Conservation (phyloP, 2,888 invertebrate species). For the Synanthedon tipuliformis region DNA sequence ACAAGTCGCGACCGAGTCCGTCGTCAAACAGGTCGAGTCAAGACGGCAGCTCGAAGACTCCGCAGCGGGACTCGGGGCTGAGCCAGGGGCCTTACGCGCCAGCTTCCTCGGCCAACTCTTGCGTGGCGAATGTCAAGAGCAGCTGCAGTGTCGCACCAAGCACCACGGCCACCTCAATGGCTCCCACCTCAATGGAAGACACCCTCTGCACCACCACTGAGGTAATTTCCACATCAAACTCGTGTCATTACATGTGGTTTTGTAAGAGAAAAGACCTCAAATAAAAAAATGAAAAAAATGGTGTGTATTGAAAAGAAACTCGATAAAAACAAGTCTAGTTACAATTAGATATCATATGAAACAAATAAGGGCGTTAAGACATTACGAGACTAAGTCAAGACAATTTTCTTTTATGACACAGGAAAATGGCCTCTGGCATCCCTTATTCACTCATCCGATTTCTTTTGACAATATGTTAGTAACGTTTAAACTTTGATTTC, state of each 20-base stretch:
- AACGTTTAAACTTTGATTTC: conserved; percentile 9
- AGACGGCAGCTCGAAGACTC: conserved; percentile 57
- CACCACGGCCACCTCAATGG: conserved; percentile 25
- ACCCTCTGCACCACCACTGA: conserved; percentile 38
- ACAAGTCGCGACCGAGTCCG: conserved; percentile 65
- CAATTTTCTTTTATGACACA: no score
- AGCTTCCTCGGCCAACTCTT: conserved; percentile 32
- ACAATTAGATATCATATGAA: no score
- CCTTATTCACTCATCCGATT: no score
- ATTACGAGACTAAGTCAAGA: no score
- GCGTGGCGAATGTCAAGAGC: conserved; percentile 35
- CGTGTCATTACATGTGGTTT: no score
- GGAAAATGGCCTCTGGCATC: no score
- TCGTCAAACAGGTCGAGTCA: conserved; percentile 60
- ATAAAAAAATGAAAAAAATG: no score
- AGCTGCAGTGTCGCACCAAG: conserved; percentile 36
- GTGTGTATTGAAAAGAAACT: no score
- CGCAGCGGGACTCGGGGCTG: conserved; percentile 42
- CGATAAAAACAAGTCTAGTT: no score
- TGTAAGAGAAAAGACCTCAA: no score
- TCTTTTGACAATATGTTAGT: background rate
- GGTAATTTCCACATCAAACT: conserved; percentile 14
- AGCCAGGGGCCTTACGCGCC: conserved; percentile 60
- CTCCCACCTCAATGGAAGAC: conserved; percentile 37
- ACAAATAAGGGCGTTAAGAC: no score